Base-by-base conservation (phyloP, 1,140 invertebrate genomes). In the Argopecten irradians region DNA sequence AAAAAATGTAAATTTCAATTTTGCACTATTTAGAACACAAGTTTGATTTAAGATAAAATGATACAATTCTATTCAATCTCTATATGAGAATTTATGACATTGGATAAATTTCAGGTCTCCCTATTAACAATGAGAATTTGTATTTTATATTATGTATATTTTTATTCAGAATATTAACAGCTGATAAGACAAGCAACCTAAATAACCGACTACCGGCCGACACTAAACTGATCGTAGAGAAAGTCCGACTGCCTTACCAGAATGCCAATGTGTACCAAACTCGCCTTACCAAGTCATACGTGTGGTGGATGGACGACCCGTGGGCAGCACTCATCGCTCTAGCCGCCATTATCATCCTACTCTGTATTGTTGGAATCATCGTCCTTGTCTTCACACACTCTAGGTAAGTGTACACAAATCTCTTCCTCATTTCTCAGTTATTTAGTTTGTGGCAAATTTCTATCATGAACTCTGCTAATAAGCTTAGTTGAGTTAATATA, bases 381-480 rank as follows among this genome's bases (percentile, higher is more conserved):
- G 98, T 99, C 93, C 98, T 99, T 34, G 98, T 98, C 93, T 97
- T 98, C 39, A 98, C 98, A 0, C 99, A 98, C 98, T 98, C 98
- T 86, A 98, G 97, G 98, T 98, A 95, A 96, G 96, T 89, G 33
- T n/a, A n/a, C n/a, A n/a, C n/a, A n/a, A n/a, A n/a, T n/a, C n/a
- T n/a, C n/a, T 71, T 71, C 32, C 11, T 7, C 22, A 71, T 19
- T n/a, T 71, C 32, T 71, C 5, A 28, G 22, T 71, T 71, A 2
- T 71, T 71, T 11, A 71, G 0, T 1, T 0, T 7, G 0, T 1
- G 0, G 2, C 22, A 71, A 71, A 3, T n/a, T 0, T n/a, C 55
- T 7, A n/a, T n/a, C 2, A n/a, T 5, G 55, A 71, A 28, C 5
- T 2, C 22, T n/a, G 5, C 13, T 82, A 2, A 9, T 1, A 7